Evolutionary conservation across 2,113 vertebrate species (phyloP).

Genomic region (Tragelaphus scriptus): DNA sequence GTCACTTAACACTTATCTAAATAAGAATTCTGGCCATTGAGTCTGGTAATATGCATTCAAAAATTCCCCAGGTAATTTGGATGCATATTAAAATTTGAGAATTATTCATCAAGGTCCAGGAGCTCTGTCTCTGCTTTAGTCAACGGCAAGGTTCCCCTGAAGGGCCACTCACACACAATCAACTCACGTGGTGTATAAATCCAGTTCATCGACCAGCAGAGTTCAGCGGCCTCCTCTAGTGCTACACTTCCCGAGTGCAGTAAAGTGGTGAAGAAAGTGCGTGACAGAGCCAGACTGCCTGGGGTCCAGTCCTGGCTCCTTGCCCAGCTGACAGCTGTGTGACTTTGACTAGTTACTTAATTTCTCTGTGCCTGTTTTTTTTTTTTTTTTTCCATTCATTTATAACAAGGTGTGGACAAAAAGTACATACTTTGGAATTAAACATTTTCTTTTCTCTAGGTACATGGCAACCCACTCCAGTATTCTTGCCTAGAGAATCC

Average conservation of each 20-base stretch:
- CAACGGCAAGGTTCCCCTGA: background rate
- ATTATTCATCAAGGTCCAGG: background rate
- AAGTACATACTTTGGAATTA: background rate
- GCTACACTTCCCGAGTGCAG: background rate
- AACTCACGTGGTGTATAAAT: background rate
- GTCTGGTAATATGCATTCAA: background rate
- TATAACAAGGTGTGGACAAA: background rate
- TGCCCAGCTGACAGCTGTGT: background rate
- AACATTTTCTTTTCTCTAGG: background rate
- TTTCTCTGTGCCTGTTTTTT: background rate
- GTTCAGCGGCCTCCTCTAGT: background rate
- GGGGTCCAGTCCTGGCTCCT: background rate
- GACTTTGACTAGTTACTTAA: background rate
- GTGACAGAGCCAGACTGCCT: background rate
- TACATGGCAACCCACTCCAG: background rate
- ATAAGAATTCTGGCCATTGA: background rate
- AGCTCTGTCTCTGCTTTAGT: background rate
- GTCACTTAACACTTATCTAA: background rate
- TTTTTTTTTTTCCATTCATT: background rate
- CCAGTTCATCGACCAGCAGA: background rate
- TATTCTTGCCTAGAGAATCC: no score
- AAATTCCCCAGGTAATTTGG: background rate
- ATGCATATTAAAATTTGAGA: background rate
- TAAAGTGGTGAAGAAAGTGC: background rate
- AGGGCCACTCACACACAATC: background rate